Percentiles rank a stretch among this genome's conserved stretches.
Evolutionary conservation across 1,140 invertebrate genomes (phyloP).

Genomic region (Cydia pomonella): DNA sequence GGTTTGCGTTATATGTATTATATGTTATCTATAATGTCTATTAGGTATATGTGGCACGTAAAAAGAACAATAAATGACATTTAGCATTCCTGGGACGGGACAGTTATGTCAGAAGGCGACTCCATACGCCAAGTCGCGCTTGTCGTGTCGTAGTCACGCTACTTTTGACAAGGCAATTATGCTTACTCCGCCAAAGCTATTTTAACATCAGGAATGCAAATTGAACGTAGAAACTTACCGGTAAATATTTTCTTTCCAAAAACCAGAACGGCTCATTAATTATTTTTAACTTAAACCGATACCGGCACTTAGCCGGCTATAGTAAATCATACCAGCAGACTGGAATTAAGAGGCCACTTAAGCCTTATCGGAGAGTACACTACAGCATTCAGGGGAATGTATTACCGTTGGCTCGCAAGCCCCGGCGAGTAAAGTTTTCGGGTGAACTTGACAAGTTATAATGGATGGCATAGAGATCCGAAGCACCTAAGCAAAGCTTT

Average conservation of each 20-base stretch:
- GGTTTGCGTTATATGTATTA: too few relatives aligned
- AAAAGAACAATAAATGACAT: too few relatives aligned
- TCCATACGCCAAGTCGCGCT: too few relatives aligned
- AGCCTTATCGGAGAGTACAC: slow-evolving; percentile 7
- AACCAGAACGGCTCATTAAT: background rate
- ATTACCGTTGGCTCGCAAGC: background rate
- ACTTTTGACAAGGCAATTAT: too few relatives aligned
- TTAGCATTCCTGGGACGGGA: too few relatives aligned
- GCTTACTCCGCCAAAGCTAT: too few relatives aligned
- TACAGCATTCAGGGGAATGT: background rate
- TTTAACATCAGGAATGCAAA: background rate
- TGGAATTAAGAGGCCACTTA: slow-evolving; percentile 27
- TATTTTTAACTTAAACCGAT: slow-evolving; percentile 19
- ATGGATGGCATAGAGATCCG: background rate
- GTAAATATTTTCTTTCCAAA: background rate
- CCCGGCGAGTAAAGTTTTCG: background rate
- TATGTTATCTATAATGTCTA: too few relatives aligned
- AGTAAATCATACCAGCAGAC: slow-evolving; percentile 4
- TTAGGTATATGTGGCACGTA: too few relatives aligned
- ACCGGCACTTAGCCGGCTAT: slow-evolving; percentile 4
- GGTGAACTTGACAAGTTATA: background rate
- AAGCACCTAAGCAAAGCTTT: background rate
- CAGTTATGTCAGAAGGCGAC: too few relatives aligned
- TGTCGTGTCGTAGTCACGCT: too few relatives aligned
- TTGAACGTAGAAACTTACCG: background rate